A percentile compares a stretch with the other conserved stretches of the same genome.
Conservation (phyloP, 2,888 invertebrate genomes). For the Melieria omissa region DNA sequence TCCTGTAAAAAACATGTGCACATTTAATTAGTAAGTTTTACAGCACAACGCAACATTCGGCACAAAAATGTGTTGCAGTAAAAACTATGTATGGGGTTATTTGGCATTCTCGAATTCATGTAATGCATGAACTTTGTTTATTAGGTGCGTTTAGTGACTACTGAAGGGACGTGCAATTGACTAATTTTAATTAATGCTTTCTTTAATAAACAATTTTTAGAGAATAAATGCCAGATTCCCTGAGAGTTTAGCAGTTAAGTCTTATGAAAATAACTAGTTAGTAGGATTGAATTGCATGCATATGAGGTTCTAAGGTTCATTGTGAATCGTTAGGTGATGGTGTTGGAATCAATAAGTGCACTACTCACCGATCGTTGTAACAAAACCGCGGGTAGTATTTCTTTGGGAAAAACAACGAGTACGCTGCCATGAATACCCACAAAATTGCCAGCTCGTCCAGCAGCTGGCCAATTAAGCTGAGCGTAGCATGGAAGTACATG, state of each 20-base stretch:
- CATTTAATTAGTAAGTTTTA: neutral
- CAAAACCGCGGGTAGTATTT: slow-evolving; percentile 76
- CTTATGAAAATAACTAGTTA: too few relatives aligned
- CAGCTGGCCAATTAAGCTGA: slow-evolving; percentile 83
- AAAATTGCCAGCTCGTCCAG: slow-evolving; percentile 84
- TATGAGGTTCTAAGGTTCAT: too few relatives aligned
- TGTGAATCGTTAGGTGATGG: too few relatives aligned
- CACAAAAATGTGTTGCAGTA: neutral
- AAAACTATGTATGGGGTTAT: too few relatives aligned
- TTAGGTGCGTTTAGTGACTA: neutral
- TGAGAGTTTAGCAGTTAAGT: too few relatives aligned
- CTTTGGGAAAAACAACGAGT: slow-evolving; percentile 79
- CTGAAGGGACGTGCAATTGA: too few relatives aligned
- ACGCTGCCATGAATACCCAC: slow-evolving; percentile 84
- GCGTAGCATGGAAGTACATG: slow-evolving; percentile 87
- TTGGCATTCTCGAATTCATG: neutral
- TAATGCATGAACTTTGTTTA: neutral
- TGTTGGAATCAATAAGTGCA: too few relatives aligned
- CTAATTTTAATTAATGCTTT: too few relatives aligned
- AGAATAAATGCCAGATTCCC: too few relatives aligned
- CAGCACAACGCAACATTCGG: neutral
- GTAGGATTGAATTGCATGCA: too few relatives aligned
- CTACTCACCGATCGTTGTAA: slow-evolving; percentile 73
- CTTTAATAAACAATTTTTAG: too few relatives aligned
- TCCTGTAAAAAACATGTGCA: slow-evolving; percentile 65